Conservation (phyloP, 2,888 invertebrate genomes). For the Eutolmus rufibarbis region DNA sequence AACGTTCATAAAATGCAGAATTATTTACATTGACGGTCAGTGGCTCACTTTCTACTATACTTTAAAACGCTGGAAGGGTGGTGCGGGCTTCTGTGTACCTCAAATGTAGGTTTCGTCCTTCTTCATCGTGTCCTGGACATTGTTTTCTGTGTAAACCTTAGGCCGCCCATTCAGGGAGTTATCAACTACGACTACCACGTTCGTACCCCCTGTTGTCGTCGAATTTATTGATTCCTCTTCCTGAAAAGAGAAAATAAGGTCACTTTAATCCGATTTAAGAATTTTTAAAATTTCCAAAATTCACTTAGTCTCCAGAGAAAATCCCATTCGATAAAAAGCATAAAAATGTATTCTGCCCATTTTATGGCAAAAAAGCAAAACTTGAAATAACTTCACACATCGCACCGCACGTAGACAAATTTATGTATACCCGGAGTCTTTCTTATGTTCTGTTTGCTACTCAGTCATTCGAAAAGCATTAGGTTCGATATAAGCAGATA, state of each 20-base stretch:
- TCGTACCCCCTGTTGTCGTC: slow-evolving; percentile 51
- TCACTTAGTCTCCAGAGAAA: background rate
- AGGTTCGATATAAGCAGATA: background rate
- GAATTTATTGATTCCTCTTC: slow-evolving; percentile 45
- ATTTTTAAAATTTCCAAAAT: background rate
- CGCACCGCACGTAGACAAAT: background rate
- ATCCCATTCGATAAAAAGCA: background rate
- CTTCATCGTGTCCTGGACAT: slow-evolving; percentile 54
- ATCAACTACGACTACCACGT: slow-evolving; percentile 59
- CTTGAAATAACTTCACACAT: background rate
- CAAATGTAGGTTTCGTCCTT: slow-evolving; percentile 58
- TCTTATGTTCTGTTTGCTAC: background rate
- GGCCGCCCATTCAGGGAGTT: slow-evolving; percentile 56
- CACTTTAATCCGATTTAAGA: background rate
- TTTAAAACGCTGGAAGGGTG: background rate
- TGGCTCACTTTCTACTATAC: background rate
- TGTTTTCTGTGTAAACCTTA: slow-evolving; percentile 54
- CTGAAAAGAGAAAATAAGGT: slow-evolving; percentile 14
- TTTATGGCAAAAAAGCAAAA: background rate
- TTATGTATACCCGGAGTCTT: background rate
- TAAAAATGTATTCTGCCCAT: background rate
- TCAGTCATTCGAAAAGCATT: background rate
- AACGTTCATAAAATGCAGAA: background rate
- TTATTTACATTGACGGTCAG: slow-evolving; percentile 26
- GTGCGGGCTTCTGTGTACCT: slow-evolving; percentile 9